Evolutionary conservation across 2,888 invertebrate species (phyloP).

Genomic region (Agrochola lychnidis): DNA sequence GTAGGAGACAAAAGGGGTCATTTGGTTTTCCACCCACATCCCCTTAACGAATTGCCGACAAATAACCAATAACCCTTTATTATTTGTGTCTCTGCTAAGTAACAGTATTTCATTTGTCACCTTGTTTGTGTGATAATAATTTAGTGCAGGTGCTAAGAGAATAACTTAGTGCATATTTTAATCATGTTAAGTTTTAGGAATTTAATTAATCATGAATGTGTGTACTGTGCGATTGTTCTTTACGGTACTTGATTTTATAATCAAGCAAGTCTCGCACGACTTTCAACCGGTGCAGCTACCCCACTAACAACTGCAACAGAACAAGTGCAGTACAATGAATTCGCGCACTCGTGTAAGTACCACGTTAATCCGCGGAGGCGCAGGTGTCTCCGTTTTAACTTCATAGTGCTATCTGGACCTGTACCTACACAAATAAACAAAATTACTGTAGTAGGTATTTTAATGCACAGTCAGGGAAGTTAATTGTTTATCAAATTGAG

Average conservation of each 20-base stretch:
- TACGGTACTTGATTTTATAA: neutral
- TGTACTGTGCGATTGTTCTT: neutral
- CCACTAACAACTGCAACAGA: conserved; percentile 25
- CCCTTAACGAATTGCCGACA: too few relatives aligned
- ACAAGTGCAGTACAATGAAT: conserved; percentile 63
- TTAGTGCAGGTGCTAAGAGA: neutral
- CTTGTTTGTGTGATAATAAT: neutral
- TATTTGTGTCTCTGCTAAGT: neutral
- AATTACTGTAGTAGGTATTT: neutral
- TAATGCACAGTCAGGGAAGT: neutral
- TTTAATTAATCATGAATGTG: neutral
- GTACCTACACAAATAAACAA: neutral
- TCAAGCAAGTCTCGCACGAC: too few relatives aligned
- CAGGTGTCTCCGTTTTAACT: conserved; percentile 46
- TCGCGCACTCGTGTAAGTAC: conserved; percentile 23
- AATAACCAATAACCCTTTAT: neutral
- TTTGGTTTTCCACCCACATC: too few relatives aligned
- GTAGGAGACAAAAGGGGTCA: too few relatives aligned
- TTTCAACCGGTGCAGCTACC: conserved; percentile 12
- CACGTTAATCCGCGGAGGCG: conserved; percentile 28
- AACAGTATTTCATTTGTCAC: conserved; percentile 11
- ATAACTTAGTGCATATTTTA: neutral
- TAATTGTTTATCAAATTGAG: neutral
- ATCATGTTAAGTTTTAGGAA: neutral
- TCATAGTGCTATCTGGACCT: neutral